phyloP scores from a whole-genome alignment of 53 echinoderm and acorn worm species.

The Actinopyga echinites region DNA sequence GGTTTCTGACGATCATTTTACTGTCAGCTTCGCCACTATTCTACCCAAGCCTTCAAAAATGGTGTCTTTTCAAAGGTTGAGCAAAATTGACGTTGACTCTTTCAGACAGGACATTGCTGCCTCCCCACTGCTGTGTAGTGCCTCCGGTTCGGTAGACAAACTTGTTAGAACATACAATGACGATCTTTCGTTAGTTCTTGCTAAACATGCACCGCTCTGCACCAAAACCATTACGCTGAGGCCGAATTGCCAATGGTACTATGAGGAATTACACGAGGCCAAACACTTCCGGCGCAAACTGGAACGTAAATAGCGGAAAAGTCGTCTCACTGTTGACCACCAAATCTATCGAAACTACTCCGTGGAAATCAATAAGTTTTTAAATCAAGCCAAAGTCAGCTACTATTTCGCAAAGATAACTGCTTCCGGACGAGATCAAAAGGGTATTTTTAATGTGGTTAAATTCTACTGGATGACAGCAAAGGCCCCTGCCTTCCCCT shows the following conservation, averaged over 20 bases:
- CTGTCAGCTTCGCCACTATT: too few species aligned
- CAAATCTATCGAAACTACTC: too few species aligned
- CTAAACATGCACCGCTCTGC: too few species aligned
- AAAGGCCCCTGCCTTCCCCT: too few species aligned
- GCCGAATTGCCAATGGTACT: neutral
- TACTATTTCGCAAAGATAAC: too few species aligned
- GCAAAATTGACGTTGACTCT: neutral
- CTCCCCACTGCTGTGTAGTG: neutral
- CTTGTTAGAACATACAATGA: neutral
- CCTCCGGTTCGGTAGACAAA: too few species aligned
- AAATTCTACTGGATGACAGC: too few species aligned
- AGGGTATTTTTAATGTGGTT: neutral
- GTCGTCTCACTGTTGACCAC: neutral
- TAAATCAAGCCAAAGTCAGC: too few species aligned
- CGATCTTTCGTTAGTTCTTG: neutral
- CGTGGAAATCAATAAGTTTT: neutral
- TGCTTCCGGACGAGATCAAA: neutral
- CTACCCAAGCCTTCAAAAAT: too few species aligned
- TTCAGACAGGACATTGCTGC: neutral
- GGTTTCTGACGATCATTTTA: too few species aligned
- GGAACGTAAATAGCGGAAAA: neutral
- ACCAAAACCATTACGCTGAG: too few species aligned
- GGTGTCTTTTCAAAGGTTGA: too few species aligned
- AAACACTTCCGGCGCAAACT: neutral
- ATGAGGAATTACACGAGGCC: neutral